Evolutionary conservation across 1,140 invertebrate species (phyloP), one percentile per base, ranked within the genome.

Genomic region (Drosophila lacertosa): DNA sequence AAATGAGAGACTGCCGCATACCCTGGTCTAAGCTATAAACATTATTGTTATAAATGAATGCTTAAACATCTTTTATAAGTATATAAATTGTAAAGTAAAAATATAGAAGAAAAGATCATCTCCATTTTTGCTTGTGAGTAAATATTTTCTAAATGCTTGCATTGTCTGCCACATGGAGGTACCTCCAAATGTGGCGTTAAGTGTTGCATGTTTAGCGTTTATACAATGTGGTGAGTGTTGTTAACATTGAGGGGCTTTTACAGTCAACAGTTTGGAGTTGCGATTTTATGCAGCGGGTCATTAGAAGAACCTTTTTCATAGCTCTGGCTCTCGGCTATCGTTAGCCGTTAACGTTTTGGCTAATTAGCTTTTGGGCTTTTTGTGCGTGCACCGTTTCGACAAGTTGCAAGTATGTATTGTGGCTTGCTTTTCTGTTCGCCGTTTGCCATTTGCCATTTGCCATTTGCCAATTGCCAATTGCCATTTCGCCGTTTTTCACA

Each of bases 321-420:
- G 70, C 78, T 63, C 64, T 62, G 69, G 55, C 69, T 58, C 53
- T 65, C 47, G n/a, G n/a, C n/a, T n/a, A n/a, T 29, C 26, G 53
- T 63, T 51, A 64, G 76, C 65, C 65, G 82, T 82, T 69, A 79
- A 69, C 75, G 79, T 84, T 83, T 82, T 82, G 79, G 80, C 80
- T 83, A 82, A 82, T 82, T 82, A 82, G 79, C 79, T 82, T 81
- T 82, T 82, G 75, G 74, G 44, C 58, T 62, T 68, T 67, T 67
- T 67, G 79, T 82, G 79, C 79, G 80, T 82, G 79, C 62, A 72
- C 55, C 79, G 66, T 62, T 62, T 66, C 35, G 22, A 53, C 47
- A 51, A 60, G 70, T 74, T 63, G 76, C 74, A 69, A 54, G 53
- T 44, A 55, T 53, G 59, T 53, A 63, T 63, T 50, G 45, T 50